Percentiles rank a stretch among this genome's conserved stretches.
phyloP scores from a whole-genome alignment of 2,797 vertebrate genomes.

The Anguilla megastoma region DNA sequence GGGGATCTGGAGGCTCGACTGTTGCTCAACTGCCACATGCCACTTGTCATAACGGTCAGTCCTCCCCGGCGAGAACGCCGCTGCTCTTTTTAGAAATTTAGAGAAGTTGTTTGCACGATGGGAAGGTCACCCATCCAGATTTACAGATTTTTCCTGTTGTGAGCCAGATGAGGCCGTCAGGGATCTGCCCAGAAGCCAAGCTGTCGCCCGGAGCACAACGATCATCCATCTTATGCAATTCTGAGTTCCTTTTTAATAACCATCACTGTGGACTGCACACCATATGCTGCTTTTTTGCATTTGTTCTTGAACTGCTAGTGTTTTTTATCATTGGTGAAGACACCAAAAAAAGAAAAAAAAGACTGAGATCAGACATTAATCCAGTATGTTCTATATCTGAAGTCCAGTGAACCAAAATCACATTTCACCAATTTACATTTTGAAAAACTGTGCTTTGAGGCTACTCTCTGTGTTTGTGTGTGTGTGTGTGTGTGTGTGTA shows the following conservation, averaged over 20 bases:
- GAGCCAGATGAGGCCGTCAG: slow-evolving; percentile 67
- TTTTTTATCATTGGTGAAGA: background rate
- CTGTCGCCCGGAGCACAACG: slow-evolving; percentile 55
- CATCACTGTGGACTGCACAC: background rate
- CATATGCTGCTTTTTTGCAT: background rate
- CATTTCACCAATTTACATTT: background rate
- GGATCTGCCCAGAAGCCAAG: slow-evolving; percentile 53
- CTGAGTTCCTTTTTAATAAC: slow-evolving; percentile 38
- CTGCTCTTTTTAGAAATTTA: slow-evolving; percentile 82
- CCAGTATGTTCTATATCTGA: background rate
- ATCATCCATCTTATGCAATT: slow-evolving; percentile 56
- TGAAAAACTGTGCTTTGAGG: background rate
- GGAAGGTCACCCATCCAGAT: slow-evolving; percentile 73
- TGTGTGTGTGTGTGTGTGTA: background rate
- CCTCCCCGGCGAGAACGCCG: slow-evolving; percentile 29
- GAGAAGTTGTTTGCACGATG: slow-evolving; percentile 80
- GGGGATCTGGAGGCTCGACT: background rate
- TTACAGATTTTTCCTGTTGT: slow-evolving; percentile 83
- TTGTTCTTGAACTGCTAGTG: background rate
- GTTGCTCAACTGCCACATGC: slow-evolving; percentile 28
- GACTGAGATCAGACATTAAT: background rate
- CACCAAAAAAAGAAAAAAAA: background rate
- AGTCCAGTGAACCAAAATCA: background rate
- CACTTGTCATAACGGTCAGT: slow-evolving; percentile 20
- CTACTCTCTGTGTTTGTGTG: no score